Base-by-base conservation (phyloP, 2,113 vertebrate genomes). In the Halichoeres trimaculatus region DNA sequence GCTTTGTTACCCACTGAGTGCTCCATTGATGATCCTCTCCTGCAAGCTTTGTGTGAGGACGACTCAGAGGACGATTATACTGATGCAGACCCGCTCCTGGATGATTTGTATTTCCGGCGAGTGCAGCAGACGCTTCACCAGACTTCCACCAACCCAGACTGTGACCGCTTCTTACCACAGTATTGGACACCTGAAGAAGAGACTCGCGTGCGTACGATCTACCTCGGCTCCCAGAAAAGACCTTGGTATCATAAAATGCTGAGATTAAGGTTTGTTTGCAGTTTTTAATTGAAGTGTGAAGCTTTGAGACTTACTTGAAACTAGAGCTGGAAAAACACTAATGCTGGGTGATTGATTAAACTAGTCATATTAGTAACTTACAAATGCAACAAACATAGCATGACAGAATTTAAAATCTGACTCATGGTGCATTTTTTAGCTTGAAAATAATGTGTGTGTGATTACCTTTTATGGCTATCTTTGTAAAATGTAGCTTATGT, bases 161-260 rank as follows among this genome's bases (percentile, higher is more conserved):
- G 90, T 52, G 95, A 96, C 85, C 94, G 92, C 77, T 97, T 96
- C 90, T 91, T 96, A 80, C 96, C 96, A 47, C 95, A 90, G 36
- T 92, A 93, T 80, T 96, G 95, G 95, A 94, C 91, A 30, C 94
- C 95, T 30, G 95, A 96, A 72, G 94, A 95, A 84, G 95, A 94
- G 71, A 71, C 85, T 52, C 93, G 91, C 9, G 95, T 96, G 86
- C 94, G 93, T 79, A 94, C 92, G 51, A 94, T 96, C 85, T 94
- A 94, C 75, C 94, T 94, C 6, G 94, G 93, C 78, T 95, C 94
- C 38, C 94, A 92, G 92, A 94, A 90, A 83, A 95, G 96, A 85
- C 95, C 96, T 0, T 98, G 97, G 97, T 99, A 98, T 93, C 96
- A 93, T 90, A 95, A 96, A 87, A 93, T 98, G 93, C 96, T 95